Base-by-base conservation (phyloP, 1,140 invertebrate species). In the Drosophila pachea region DNA sequence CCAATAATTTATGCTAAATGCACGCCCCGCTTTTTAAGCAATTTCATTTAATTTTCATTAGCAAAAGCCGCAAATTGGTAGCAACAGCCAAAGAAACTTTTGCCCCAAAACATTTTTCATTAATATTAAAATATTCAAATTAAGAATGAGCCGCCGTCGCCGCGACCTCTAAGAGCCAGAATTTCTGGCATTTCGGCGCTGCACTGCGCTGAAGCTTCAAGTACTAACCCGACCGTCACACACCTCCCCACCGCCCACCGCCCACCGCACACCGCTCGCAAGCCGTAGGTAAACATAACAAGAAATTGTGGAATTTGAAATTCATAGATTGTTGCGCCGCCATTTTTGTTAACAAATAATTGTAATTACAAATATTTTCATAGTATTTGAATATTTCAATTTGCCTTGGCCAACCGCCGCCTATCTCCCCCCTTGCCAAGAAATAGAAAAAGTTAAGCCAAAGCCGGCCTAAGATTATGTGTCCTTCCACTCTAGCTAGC, bases 71-170 rank as follows among this genome's bases (percentile, higher is more conserved):
- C 81, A 84, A 84, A 79, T 83, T 83, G 71, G 64, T 78, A 68
- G 76, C 68, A 84, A 84, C 68, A 42, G 61, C 53, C 47, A 55
- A 60, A 68, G 61, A 68, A 59, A 55, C 35, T 72, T 68, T 67
- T 40, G 48, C 53, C 59, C 62, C 3, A 43, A 9, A 72, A 69
- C 73, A 76, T 71, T 79, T 79, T 86, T 64, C 79, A 84, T 84
- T 83, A 84, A 84, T 84, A 84, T 84, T 84, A 84, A 84, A 84
- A 84, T 84, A 84, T 84, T 84, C 76, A 83, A 83, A 83, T 83
- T 83, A 68, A 71, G 59, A 49, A 61, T 60, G 50, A 61, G 55
- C 31, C 31, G 22, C 1, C 22, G 22, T 3, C 22, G 22, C 22
- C 22, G 22, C 22, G 22, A 22, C 22, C 22, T 22, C 22, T 1